These are phyloP conservation scores for Harpalus rufipes DNA, from an alignment of 2,888 invertebrate genomes.

Conservation along the genomic window DNA sequence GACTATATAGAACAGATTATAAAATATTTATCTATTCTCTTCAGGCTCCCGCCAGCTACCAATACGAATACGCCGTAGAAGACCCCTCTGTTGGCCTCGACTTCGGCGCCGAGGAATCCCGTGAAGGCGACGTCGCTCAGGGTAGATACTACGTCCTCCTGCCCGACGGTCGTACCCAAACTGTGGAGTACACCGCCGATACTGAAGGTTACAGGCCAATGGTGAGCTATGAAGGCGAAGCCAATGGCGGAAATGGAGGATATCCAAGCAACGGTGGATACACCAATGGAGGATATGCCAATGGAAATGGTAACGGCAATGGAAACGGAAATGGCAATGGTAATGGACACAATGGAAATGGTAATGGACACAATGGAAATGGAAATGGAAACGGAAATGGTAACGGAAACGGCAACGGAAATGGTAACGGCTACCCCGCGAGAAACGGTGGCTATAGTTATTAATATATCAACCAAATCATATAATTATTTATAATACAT, in stretches of 20 bases:
- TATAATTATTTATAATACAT: conserved; percentile 35
- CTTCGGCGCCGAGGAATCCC: conserved; percentile 83
- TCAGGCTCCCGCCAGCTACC: conserved; percentile 79
- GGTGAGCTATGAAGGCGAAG: conserved; percentile 80
- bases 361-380: conserved; percentile 68
- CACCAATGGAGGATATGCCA: conserved; percentile 70
- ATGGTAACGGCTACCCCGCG: conserved; percentile 53
- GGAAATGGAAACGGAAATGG: conserved; percentile 71
- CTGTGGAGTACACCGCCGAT: conserved; percentile 84
- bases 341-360: conserved; percentile 64
- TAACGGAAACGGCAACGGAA: conserved; percentile 70
- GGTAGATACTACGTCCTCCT: conserved; percentile 85
- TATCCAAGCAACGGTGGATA: conserved; percentile 24
- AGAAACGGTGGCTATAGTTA: conserved; percentile 56
- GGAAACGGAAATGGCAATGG: conserved; percentile 71
- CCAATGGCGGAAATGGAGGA: conserved; percentile 67
- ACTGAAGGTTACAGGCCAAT: conserved; percentile 83
- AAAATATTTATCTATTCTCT: conserved; percentile 44
- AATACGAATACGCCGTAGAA: conserved; percentile 84
- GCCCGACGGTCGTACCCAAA: conserved; percentile 84
- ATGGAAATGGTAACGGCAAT: conserved; percentile 69
- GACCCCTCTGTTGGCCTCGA: conserved; percentile 83
- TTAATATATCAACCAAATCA: conserved; percentile 6
- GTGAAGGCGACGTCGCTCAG: conserved; percentile 82
- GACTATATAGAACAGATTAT: no score